These are phyloP conservation scores for Phodopus roborovskii DNA, from an alignment of 2,113 vertebrate species.

Conservation along the genomic window DNA sequence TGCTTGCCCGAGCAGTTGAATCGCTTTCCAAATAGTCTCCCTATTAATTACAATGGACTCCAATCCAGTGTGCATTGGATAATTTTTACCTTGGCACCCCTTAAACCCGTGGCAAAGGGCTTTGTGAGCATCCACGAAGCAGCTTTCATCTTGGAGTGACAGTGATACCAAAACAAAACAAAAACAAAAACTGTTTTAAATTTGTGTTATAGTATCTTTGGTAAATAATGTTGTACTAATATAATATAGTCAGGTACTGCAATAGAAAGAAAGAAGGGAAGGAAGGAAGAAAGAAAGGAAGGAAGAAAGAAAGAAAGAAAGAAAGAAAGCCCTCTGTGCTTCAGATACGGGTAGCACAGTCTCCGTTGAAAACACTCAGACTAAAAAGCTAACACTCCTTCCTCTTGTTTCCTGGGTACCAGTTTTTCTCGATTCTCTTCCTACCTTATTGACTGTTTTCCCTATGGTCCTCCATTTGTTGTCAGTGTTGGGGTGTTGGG, in stretches of 20 bases:
- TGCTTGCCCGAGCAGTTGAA: not conserved
- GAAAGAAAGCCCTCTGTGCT: too few relatives aligned
- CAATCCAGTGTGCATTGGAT: not conserved
- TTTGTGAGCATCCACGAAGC: not conserved
- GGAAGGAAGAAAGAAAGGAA: too few relatives aligned
- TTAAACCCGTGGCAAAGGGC: not conserved
- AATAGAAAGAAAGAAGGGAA: too few relatives aligned
- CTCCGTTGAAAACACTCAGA: too few relatives aligned
- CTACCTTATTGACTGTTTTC: not conserved
- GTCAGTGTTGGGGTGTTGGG: too few relatives aligned
- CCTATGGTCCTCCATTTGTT: not conserved
- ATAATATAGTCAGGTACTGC: too few relatives aligned
- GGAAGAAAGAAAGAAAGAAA: too few relatives aligned
- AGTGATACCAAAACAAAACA: too few relatives aligned
- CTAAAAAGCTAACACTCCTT: not conserved
- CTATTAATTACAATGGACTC: not conserved
- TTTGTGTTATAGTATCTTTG: too few relatives aligned
- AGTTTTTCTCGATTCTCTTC: not conserved
- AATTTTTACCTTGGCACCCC: not conserved
- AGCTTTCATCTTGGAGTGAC: not conserved
- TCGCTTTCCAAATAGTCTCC: not conserved
- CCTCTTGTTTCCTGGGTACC: not conserved
- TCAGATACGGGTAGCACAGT: too few relatives aligned
- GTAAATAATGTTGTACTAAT: too few relatives aligned
- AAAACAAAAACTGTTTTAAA: too few relatives aligned